Conservation (phyloP, 2,888 invertebrate genomes). For the Taphrorychus bicolor region DNA sequence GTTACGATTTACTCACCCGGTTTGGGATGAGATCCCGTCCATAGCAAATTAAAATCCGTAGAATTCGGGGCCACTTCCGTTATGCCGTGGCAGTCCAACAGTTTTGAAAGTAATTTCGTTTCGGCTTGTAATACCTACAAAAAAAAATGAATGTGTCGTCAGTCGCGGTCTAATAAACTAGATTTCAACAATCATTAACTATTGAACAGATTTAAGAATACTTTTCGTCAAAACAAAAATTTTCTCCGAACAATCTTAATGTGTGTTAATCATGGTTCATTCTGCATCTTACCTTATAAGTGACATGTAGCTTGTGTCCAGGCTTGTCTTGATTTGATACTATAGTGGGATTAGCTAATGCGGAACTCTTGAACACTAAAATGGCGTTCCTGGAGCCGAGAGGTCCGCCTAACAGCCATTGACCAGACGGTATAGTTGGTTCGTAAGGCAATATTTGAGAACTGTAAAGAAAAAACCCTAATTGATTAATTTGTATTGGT, state of each 20-base stretch:
- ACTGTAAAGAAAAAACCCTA: slow-evolving; percentile 10
- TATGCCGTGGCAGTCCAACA: slow-evolving; percentile 80
- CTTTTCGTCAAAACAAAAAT: not conserved
- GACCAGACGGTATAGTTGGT: slow-evolving; percentile 48
- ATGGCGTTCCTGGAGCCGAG: slow-evolving; percentile 70
- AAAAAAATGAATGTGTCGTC: not conserved
- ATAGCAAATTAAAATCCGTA: slow-evolving; percentile 82
- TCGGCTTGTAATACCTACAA: slow-evolving; percentile 72
- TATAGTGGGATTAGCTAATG: slow-evolving; percentile 61
- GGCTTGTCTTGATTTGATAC: slow-evolving; percentile 65
- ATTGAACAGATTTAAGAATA: not conserved
- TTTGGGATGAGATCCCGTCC: slow-evolving; percentile 93
- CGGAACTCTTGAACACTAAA: slow-evolving; percentile 72
- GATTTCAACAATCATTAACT: no score
- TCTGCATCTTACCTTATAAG: slow-evolving; percentile 67
- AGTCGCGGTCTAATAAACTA: not conserved
- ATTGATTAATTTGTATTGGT: not conserved
- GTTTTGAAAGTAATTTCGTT: slow-evolving; percentile 77
- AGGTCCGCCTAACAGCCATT: slow-evolving; percentile 56
- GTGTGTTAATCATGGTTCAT: not conserved
- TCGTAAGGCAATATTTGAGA: slow-evolving; percentile 41
- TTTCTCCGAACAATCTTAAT: not conserved
- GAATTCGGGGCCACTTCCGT: slow-evolving; percentile 75
- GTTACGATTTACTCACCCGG: slow-evolving; percentile 73
- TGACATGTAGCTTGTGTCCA: slow-evolving; percentile 73